A percentile compares a stretch with the other conserved stretches of the same genome.
phyloP scores from a whole-genome alignment of 2,888 invertebrate genomes.

The Thymelicus acteon region DNA sequence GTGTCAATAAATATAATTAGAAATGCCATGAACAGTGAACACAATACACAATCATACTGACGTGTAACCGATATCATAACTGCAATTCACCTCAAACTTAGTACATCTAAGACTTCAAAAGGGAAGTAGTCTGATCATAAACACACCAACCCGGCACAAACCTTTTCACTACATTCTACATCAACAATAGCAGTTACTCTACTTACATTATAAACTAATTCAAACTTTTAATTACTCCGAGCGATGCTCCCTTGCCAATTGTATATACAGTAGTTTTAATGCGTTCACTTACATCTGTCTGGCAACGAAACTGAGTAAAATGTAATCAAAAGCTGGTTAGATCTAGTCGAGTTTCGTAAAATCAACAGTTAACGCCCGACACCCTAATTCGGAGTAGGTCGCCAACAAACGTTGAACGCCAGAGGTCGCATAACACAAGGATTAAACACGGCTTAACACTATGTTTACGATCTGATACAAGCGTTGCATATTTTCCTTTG shows the following conservation, averaged over 20 bases:
- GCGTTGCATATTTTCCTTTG: slow-evolving; percentile 24
- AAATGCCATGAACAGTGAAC: no score
- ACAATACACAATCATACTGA: no score
- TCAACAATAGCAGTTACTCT: no score
- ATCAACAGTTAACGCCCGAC: slow-evolving; percentile 27
- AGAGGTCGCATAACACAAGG: slow-evolving; percentile 44
- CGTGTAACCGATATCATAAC: no score
- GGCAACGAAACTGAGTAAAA: slow-evolving; percentile 7
- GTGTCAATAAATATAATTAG: no score
- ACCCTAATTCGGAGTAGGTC: slow-evolving; percentile 18
- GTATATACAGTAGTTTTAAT: not conserved
- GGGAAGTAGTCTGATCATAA: no score
- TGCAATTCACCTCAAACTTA: no score
- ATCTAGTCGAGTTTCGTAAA: slow-evolving; percentile 13
- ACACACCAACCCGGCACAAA: no score
- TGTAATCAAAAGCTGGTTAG: slow-evolving; percentile 31
- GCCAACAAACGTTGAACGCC: slow-evolving; percentile 4
- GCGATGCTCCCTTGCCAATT: no score
- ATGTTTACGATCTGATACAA: slow-evolving; percentile 49
- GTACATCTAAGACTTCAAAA: no score
- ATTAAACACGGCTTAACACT: slow-evolving; percentile 59
- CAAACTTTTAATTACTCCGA: not conserved
- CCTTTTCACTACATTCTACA: no score
- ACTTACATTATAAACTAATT: slow-evolving; percentile 1
- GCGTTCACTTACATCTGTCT: not conserved